phyloP scores from a whole-genome alignment of 2,888 invertebrate species.

The Pammene aurita region DNA sequence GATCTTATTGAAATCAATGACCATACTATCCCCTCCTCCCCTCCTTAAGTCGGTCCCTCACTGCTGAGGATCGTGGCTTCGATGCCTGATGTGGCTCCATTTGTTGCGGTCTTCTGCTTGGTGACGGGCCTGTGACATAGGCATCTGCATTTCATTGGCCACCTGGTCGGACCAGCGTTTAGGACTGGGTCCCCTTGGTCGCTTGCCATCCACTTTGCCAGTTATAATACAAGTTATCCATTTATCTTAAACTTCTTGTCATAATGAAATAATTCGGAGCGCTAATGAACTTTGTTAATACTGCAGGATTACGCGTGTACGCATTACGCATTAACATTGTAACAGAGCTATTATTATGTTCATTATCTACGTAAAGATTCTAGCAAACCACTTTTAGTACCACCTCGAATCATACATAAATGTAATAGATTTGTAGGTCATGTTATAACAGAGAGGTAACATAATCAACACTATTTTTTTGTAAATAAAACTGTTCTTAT shows the following conservation, averaged over 20 bases:
- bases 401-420: background rate
- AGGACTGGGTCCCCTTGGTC: too few species aligned
- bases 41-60: too few species aligned
- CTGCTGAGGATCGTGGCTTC: too few species aligned
- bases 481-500: background rate
- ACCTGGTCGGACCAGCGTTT: too few species aligned
- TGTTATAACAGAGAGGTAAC: background rate
- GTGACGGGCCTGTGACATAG: too few species aligned
- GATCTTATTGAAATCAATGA: too few species aligned
- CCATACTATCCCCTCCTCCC: too few species aligned
- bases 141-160: too few species aligned
- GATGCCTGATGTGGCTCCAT: too few species aligned
- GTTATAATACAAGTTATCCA: background rate
- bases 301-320: conserved; percentile 1
- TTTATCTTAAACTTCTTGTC: background rate
- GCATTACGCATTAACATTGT: background rate
- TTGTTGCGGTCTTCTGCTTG: too few species aligned
- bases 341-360: background rate
- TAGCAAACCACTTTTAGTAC: background rate
- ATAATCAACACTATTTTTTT: background rate
- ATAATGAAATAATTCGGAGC: background rate
- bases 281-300: conserved; percentile 13
- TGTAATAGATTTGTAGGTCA: background rate
- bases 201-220: too few species aligned
- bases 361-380: background rate